Conservation (phyloP, 2,797 vertebrate species). For the Buceros bicornis region DNA sequence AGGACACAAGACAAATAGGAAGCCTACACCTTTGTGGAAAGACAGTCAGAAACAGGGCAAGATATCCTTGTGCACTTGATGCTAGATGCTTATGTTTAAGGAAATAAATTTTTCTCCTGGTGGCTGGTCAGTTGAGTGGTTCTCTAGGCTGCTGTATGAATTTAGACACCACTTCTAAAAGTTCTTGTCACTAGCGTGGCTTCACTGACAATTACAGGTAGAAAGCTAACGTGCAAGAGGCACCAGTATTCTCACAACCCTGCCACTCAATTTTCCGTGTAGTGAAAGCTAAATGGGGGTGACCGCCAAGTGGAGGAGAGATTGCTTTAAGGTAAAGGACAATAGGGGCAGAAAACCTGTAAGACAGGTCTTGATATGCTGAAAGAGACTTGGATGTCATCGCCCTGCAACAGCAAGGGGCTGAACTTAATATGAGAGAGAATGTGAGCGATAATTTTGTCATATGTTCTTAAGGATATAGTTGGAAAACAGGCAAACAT, state of each 20-base stretch:
- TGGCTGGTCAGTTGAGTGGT: background rate
- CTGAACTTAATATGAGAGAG: background rate
- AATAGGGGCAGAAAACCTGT: background rate
- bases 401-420: background rate
- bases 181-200: background rate
- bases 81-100: background rate
- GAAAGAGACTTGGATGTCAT: background rate
- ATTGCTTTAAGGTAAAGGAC: background rate
- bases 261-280: background rate
- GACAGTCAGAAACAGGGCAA: background rate
- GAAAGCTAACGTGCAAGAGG: background rate
- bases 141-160: background rate
- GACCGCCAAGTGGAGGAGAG: background rate
- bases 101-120: background rate
- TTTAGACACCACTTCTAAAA: background rate
- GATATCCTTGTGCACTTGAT: background rate
- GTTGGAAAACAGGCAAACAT: background rate
- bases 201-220: background rate
- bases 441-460: background rate
- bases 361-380: background rate
- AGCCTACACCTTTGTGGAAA: background rate
- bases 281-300: background rate
- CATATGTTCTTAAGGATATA: background rate
- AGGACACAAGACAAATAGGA: background rate
- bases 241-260: background rate